Percentiles rank a stretch among this genome's conserved stretches.
phyloP scores from a whole-genome alignment of 2,113 vertebrate species.

The Gymnobelideus leadbeateri region DNA sequence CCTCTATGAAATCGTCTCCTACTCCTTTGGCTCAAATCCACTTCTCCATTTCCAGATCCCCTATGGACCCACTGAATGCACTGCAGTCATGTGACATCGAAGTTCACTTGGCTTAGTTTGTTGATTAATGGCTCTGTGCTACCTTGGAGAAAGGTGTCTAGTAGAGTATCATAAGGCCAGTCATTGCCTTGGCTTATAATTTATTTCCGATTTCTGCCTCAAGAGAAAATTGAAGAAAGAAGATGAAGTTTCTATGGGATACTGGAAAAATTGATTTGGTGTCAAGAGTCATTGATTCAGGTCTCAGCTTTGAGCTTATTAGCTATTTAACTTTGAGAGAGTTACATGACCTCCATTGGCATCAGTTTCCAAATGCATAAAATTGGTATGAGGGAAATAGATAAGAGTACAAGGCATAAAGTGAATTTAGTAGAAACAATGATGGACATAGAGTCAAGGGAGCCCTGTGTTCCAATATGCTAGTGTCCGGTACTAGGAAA shows the following conservation, averaged over 20 bases:
- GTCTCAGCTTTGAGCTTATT: not conserved
- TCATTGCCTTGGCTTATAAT: not conserved
- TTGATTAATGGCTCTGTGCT: not conserved
- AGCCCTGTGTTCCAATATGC: not conserved
- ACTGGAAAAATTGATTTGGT: not conserved
- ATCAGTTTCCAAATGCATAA: not conserved
- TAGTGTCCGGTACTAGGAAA: not conserved
- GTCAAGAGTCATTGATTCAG: not conserved
- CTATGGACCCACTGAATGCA: not conserved
- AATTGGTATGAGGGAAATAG: not conserved
- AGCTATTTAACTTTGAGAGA: not conserved
- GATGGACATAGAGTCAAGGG: not conserved
- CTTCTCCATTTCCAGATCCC: not conserved
- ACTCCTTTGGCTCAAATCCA: not conserved
- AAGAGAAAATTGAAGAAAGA: not conserved
- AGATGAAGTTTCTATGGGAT: not conserved
- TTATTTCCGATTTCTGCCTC: not conserved
- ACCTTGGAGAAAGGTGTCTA: not conserved
- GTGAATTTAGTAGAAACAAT: not conserved
- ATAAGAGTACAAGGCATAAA: not conserved
- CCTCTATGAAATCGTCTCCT: not conserved
- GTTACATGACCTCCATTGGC: not conserved
- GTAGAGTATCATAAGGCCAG: not conserved
- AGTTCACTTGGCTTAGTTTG: not conserved
- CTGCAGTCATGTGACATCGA: not conserved